These are phyloP conservation scores for Hippotragus niger DNA, from an alignment of 2,113 vertebrate genomes.

Conservation along the genomic window DNA sequence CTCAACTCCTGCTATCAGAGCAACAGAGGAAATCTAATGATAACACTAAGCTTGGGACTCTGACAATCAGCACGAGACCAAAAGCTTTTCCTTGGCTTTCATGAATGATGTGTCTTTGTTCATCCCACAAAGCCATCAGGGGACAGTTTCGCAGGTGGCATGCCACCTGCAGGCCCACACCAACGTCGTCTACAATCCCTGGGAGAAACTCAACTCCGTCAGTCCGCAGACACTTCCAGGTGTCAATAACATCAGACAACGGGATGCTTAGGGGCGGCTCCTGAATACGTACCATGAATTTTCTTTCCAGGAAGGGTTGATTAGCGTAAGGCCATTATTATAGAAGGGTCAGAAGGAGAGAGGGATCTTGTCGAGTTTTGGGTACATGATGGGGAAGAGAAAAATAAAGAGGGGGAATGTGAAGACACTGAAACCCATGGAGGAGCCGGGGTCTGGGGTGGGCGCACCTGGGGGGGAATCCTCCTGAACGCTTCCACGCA, in stretches of 20 bases:
- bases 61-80: background rate
- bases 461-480: conserved; percentile 87
- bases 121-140: background rate
- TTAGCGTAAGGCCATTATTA: background rate
- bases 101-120: background rate
- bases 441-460: background rate
- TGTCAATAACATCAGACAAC: background rate
- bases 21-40: background rate
- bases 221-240: background rate
- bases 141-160: background rate
- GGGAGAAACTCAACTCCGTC: background rate
- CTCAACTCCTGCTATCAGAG: background rate
- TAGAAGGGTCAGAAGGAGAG: background rate
- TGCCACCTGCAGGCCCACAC: background rate
- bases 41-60: background rate
- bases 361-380: background rate
- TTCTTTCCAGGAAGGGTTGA: background rate
- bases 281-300: background rate
- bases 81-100: background rate
- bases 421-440: background rate
- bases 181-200: background rate
- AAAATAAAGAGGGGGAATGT: background rate
- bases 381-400: background rate
- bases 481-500: conserved; percentile 89
- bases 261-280: background rate